Evolutionary conservation across 2,113 vertebrate species (phyloP), one percentile per base, ranked within the genome.

Genomic region (Monarcha castaneiventris): DNA sequence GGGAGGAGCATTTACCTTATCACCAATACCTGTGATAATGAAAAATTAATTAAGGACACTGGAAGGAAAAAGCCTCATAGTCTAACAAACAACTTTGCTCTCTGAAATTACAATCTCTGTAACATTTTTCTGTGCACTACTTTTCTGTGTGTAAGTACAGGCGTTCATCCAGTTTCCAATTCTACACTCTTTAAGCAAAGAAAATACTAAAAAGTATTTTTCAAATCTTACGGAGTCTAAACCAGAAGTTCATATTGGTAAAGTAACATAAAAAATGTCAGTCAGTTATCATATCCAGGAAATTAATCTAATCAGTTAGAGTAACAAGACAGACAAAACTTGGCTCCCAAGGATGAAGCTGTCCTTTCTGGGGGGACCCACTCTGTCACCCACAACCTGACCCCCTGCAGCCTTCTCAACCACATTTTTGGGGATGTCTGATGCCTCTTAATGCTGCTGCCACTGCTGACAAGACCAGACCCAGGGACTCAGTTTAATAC

Each of bases 401-500:
- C 6, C 13, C 22, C 14, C 43, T 35, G 33, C 4, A 17, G 19
- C 55, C 44, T 64, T 64, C 80, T 67, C 15, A 5, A 10, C 7
- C 51, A 74, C 55, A 29, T 43, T 33, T 66, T 3, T 22, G 48
- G 27, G 18, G n/a, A 44, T 3, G 0, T 44, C 35, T 2, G 3
- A 52, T 44, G 26, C 22, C 18, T 84, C 44, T 61, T 56, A 44
- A 43, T 2, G 2, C 27, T 64, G 30, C 58, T 49, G 61, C n/a
- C 19, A 22, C 41, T 37, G 26, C 3, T 3, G 56, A 43, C 2
- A 10, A 46, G 26, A 55, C 3, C 9, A 3, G 39, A 13, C 11
- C 19, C 7, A 3, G 29, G 44, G 37, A 64, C 21, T n/a, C 0
- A 0, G 17, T 21, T 66, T 49, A 23, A 11, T 52, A 18, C 2